Percentiles rank a stretch among this genome's conserved stretches.
phyloP scores from a whole-genome alignment of 37 sponge, comb jelly and placozoan species.

The Geodia barretti region DNA sequence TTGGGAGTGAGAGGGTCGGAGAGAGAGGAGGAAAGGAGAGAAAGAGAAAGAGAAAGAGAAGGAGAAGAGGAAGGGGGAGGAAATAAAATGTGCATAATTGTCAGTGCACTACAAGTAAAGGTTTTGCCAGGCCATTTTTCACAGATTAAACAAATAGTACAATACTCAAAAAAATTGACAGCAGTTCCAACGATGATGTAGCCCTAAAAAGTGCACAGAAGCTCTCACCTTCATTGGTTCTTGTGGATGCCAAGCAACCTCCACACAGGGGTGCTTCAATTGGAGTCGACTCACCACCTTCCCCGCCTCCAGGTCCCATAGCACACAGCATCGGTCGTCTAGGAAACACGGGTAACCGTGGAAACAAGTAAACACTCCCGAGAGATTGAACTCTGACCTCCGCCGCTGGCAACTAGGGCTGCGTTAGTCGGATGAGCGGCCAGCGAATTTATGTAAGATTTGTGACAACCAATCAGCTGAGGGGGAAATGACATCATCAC shows the following conservation, averaged over 20 bases:
- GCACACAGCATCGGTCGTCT: slow-evolving; percentile 40
- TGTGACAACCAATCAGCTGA: slow-evolving; percentile 28
- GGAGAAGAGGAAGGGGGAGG: no score
- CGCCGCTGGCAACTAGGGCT: slow-evolving; percentile 40
- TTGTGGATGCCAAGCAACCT: slow-evolving; percentile 55
- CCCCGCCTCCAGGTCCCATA: slow-evolving; percentile 56
- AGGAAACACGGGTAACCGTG: slow-evolving; percentile 25
- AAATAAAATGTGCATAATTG: no score
- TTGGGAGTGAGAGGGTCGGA: background rate
- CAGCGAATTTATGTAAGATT: slow-evolving; percentile 20
- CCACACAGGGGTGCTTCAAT: slow-evolving; percentile 40
- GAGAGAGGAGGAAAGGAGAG: background rate
- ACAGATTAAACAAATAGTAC: no score
- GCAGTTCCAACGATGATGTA: no score
- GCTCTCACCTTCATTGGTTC: slow-evolving; percentile 58
- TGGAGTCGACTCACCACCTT: slow-evolving; percentile 28
- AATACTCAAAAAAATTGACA: no score
- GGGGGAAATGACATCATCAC: background rate
- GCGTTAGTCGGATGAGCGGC: slow-evolving; percentile 34
- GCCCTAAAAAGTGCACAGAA: no score
- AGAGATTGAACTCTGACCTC: slow-evolving; percentile 4
- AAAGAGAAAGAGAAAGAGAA: background rate
- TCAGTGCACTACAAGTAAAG: no score
- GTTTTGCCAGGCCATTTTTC: no score
- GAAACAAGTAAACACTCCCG: background rate